These are phyloP conservation scores for Halcyon leucocephala DNA, from an alignment of 2,797 vertebrate species.

Conservation along the genomic window DNA sequence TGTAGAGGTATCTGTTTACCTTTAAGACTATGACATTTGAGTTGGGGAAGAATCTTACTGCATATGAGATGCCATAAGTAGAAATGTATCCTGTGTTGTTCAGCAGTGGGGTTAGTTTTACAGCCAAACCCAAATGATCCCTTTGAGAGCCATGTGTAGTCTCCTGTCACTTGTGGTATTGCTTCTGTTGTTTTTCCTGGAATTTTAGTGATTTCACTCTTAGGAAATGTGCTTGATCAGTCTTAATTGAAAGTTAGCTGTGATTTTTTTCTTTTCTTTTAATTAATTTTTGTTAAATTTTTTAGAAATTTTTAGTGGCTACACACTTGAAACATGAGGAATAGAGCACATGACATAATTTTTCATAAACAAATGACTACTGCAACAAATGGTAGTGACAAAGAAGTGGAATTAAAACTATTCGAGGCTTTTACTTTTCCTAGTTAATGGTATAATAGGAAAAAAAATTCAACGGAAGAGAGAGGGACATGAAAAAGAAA, in stretches of 20 bases:
- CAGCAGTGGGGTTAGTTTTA: background rate
- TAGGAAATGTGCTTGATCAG: background rate
- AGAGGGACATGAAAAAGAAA: background rate
- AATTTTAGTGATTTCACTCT: background rate
- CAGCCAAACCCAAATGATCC: background rate
- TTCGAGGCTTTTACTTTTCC: background rate
- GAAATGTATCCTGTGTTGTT: background rate
- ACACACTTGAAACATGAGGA: background rate
- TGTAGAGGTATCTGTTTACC: background rate
- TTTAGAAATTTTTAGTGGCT: background rate
- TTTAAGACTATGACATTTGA: background rate
- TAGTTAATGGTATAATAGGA: background rate
- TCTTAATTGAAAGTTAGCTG: background rate
- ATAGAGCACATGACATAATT: background rate
- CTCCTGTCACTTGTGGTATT: background rate
- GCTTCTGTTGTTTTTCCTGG: background rate
- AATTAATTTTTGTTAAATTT: no score
- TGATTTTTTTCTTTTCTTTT: background rate
- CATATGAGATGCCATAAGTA: background rate
- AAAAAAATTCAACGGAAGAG: background rate
- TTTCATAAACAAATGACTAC: background rate
- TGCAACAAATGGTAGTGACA: background rate
- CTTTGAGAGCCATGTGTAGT: background rate
- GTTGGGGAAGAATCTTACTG: background rate
- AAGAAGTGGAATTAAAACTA: background rate